Evolutionary conservation across 1,140 invertebrate genomes (phyloP).

Genomic region (Littorina saxatilis): DNA sequence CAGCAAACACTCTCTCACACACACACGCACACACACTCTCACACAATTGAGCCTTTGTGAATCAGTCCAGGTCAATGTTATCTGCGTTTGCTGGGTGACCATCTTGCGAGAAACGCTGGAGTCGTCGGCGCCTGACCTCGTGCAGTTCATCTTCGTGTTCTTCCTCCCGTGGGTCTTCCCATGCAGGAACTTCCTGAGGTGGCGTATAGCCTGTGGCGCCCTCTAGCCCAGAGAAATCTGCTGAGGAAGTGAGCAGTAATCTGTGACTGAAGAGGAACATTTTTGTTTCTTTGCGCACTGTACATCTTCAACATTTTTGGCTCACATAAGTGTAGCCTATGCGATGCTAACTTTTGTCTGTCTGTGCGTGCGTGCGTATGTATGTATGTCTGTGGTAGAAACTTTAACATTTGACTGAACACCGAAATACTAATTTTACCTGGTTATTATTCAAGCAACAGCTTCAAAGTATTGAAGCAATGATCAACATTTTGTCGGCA

Average conservation of each 20-base stretch:
- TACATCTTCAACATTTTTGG: no score
- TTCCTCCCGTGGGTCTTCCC: slow-evolving; percentile 63
- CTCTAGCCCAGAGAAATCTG: slow-evolving; percentile 51
- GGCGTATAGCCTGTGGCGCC: slow-evolving; percentile 63
- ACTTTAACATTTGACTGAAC: no score
- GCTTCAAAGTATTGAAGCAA: no score
- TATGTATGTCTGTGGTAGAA: no score
- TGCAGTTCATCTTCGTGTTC: slow-evolving; percentile 65
- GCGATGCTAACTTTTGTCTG: no score
- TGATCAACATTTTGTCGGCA: no score
- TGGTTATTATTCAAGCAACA: no score
- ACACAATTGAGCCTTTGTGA: background rate
- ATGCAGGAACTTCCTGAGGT: slow-evolving; percentile 58
- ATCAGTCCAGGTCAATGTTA: slow-evolving; percentile 47
- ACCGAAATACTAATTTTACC: no score
- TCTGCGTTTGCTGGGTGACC: slow-evolving; percentile 11
- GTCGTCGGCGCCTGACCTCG: slow-evolving; percentile 63
- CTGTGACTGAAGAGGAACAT: background rate
- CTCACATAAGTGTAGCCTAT: no score
- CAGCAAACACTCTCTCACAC: no score
- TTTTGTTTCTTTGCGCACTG: background rate
- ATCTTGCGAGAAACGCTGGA: slow-evolving; percentile 62
- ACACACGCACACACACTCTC: no score
- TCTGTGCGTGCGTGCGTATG: no score
- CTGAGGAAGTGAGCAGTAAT: background rate